Percentiles rank a stretch among this genome's conserved stretches.
These are phyloP conservation scores for Microctonus hyperodae DNA, from an alignment of 2,888 invertebrate genomes.

Conservation along the genomic window DNA sequence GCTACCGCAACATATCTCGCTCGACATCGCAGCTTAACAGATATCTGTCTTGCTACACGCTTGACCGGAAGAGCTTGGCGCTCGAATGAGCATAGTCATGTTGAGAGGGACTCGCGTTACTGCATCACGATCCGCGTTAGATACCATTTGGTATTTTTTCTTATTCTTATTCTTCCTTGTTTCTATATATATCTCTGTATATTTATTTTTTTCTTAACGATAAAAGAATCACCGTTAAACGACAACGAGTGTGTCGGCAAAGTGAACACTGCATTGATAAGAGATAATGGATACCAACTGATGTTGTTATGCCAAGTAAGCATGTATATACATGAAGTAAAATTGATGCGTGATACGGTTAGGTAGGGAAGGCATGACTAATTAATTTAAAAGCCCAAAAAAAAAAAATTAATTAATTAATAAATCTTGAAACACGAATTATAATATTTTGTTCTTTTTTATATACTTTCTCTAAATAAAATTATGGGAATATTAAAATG, in stretches of 20 bases:
- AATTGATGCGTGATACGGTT: neutral
- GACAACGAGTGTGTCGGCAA: conserved; percentile 3
- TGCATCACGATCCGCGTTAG: conserved; percentile 19
- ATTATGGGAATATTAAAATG: neutral
- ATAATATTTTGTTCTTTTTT: neutral
- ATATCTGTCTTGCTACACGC: conserved; percentile 26
- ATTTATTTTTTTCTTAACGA: neutral
- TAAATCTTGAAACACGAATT: neutral
- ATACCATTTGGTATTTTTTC: neutral
- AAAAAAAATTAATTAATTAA: neutral
- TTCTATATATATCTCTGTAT: neutral
- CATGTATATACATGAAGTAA: neutral
- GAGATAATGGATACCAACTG: conserved; percentile 10
- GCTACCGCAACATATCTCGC: conserved; percentile 1
- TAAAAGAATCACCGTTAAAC: conserved; percentile 18
- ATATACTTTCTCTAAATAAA: neutral
- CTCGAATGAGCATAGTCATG: conserved; percentile 32
- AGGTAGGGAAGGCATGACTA: neutral
- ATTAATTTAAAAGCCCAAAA: conserved; percentile 11
- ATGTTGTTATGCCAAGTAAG: neutral
- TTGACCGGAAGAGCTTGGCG: conserved; percentile 31
- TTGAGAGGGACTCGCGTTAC: neutral
- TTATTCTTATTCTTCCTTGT: neutral
- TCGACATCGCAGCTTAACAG: conserved; percentile 12
- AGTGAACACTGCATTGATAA: conserved; percentile 15